These are phyloP conservation scores for Coccyzus lansbergi DNA, from an alignment of 2,797 vertebrate species.

Conservation along the genomic window DNA sequence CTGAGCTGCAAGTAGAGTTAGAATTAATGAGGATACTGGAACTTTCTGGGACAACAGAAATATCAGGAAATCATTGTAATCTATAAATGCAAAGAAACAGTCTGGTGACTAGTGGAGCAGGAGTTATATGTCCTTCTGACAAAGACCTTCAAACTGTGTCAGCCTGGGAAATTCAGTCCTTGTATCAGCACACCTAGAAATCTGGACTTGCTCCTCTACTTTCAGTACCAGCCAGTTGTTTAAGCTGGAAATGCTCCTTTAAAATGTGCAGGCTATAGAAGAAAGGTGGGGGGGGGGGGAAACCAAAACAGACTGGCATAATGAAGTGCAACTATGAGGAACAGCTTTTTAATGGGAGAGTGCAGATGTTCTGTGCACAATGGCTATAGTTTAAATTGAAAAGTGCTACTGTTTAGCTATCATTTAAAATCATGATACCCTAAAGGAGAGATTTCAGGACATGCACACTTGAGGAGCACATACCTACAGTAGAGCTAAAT, in stretches of 20 bases:
- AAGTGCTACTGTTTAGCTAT: background rate
- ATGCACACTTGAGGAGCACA: background rate
- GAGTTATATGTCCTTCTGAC: background rate
- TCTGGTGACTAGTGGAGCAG: no score
- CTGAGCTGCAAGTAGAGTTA: background rate
- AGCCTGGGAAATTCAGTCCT: background rate
- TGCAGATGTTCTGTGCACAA: conserved; percentile 6
- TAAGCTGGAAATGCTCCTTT: background rate
- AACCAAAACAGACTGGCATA: background rate
- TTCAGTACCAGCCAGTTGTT: background rate
- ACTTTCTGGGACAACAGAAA: background rate
- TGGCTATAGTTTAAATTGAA: conserved; percentile 9
- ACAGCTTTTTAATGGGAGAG: conserved; percentile 34
- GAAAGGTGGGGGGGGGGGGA: no score
- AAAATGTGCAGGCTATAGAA: background rate
- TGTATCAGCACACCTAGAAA: background rate
- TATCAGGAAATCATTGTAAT: background rate
- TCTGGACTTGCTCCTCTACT: background rate
- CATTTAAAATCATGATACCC: background rate
- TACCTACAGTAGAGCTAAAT: background rate
- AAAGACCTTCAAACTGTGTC: background rate
- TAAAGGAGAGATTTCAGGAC: background rate
- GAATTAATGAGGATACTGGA: background rate
- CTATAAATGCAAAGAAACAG: background rate
- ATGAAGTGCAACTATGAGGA: background rate